Conservation (phyloP, 2,113 vertebrate species). For the Tragelaphus scriptus region DNA sequence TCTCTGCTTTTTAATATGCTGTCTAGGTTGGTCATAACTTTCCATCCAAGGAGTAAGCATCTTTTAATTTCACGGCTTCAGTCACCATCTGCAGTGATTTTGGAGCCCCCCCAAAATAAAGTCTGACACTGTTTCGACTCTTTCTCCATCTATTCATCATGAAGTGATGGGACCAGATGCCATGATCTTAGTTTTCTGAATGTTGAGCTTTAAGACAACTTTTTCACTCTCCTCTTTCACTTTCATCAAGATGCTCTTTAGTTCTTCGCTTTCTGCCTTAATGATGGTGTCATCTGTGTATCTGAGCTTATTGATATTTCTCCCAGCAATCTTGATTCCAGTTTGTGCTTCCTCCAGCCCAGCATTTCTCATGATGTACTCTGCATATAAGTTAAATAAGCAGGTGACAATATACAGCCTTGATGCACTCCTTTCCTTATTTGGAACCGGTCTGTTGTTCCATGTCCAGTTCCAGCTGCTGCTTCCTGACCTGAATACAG, state of each 20-base stretch:
- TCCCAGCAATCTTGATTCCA: background rate
- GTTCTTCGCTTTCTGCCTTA: background rate
- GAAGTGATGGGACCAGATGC: background rate
- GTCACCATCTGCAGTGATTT: too few species aligned
- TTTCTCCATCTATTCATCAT: background rate
- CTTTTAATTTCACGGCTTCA: too few species aligned
- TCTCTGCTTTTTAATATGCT: too few species aligned
- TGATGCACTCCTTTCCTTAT: background rate
- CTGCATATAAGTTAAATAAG: background rate
- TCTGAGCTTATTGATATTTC: background rate
- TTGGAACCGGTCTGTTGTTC: background rate
- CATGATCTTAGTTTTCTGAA: background rate
- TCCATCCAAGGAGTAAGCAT: too few species aligned
- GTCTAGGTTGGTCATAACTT: too few species aligned
- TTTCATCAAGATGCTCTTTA: background rate
- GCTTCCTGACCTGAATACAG: background rate
- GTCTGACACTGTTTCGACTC: background rate
- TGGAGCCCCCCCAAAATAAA: background rate
- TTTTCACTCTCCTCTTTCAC: background rate
- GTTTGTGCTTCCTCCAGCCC: background rate
- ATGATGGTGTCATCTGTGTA: background rate
- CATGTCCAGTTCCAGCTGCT: background rate
- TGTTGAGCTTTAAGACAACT: background rate
- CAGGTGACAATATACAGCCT: background rate
- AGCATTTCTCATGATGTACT: background rate